Evolutionary conservation across 2,797 vertebrate genomes (phyloP), one percentile per base, ranked within the genome.

Genomic region (Meriones psammophilus): DNA sequence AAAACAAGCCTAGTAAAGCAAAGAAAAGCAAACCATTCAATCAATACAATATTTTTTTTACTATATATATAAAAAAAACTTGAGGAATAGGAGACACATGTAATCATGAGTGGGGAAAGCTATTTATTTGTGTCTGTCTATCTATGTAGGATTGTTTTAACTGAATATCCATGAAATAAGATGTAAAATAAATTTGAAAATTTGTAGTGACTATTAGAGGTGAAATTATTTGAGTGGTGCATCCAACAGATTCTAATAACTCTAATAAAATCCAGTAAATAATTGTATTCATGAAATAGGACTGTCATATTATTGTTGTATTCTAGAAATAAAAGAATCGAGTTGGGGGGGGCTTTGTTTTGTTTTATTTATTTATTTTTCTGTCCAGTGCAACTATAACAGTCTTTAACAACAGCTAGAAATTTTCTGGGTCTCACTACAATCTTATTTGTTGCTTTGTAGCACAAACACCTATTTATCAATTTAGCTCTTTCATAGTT

Each of bases 11-110:
- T 92, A 89, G 36, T 8, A 56, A 95, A 89, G 30, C 66, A 88
- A 71, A 80, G 10, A 85, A 36, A 91, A 94, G 56, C 26, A 60
- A 94, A 66, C 91, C 77, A 74, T 8, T 89, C 28, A 24, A 20
- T 66, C 76, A 78, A 73, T 80, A 73, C 3, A 84, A 30, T 24
- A 73, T 56, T 56, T 8, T 56, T 68, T 94, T 39, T 39, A 39
- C 39, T 71, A 36, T 39, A 39, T 18, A 8, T 42, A 12, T 56
- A n/a, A 89, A 79, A 60, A 18, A 76, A 81, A 58, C 42, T 62
- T 83, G 33, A 39, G 12, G 33, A 26, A 64, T 33, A 66, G 8
- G 62, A 71, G 77, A 92, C 18, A 77, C 1, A 84, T 62, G 6
- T 90, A 13, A 60, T 1, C 10, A 60, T n/a, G 46, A 73, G 15